Conservation (phyloP, 2,888 invertebrate genomes). For the Stramonita haemastoma region DNA sequence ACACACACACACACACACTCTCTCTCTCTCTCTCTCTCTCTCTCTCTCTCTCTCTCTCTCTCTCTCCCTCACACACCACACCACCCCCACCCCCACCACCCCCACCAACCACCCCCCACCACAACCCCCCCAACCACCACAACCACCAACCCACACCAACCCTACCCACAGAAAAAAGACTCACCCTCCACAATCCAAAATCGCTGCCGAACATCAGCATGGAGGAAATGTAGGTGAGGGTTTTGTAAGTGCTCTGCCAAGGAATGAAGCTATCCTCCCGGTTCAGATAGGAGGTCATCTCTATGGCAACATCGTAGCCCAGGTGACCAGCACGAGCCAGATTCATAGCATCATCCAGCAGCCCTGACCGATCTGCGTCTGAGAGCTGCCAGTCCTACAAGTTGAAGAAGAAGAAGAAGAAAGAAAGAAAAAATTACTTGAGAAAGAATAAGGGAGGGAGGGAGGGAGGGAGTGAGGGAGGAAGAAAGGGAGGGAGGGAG, state of each 20-base stretch:
- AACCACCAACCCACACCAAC: background rate
- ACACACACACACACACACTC: too few species aligned
- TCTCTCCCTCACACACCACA: background rate
- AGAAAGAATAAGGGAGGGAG: too few species aligned
- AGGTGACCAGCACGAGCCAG: constrained; percentile 86
- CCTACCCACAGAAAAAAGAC: constrained; percentile 24
- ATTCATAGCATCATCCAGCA: constrained; percentile 90
- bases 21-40: too few species aligned
- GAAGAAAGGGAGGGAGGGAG: too few species aligned
- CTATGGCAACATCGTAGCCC: constrained; percentile 84
- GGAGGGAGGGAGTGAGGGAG: too few species aligned
- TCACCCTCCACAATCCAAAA: constrained; percentile 64
- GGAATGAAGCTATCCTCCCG: constrained; percentile 85
- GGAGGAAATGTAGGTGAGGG: constrained; percentile 59
- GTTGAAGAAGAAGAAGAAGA: too few species aligned
- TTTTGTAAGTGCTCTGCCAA: constrained; percentile 80
- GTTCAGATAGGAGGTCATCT: constrained; percentile 84
- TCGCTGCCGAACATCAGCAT: constrained; percentile 62
- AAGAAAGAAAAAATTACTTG: too few species aligned
- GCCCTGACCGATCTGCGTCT: constrained; percentile 86
- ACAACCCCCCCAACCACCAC: background rate
- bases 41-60: too few species aligned
- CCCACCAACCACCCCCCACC: background rate
- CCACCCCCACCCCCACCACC: background rate
- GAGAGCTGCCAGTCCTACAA: constrained; percentile 45